Evolutionary conservation across 1,140 invertebrate species (phyloP), one percentile per base, ranked within the genome.

Genomic region (Drosophila repleta): DNA sequence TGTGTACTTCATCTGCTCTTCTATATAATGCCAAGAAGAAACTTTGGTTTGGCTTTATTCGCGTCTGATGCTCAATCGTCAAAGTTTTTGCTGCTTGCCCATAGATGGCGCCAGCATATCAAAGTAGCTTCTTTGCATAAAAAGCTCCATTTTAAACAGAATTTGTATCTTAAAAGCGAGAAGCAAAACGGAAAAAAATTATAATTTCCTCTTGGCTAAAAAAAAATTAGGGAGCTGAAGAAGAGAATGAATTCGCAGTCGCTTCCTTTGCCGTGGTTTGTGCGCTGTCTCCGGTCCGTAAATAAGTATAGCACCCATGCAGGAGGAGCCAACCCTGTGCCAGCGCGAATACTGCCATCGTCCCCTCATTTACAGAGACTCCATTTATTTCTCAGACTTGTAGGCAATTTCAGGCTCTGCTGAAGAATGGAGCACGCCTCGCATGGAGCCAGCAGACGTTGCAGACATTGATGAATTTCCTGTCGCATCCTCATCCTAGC

Each of bases 401-500:
- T 76, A 79, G 83, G 72, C 79, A 88, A 87, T 88, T 88, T 83
- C 62, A 76, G 48, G 72, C 68, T 73, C 76, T 57, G 57, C 52
- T 58, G 76, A 69, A 82, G 87, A 81, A 87, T 87, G 78, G 68
- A 61, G 65, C 49, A 56, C 39, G 60, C 61, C 74, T 82, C 61
- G 79, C 72, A 78, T 82, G 79, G 72, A 65, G 58, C 62, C 79
- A 81, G 67, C 79, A 82, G 79, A 64, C 79, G 74, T 63, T 79
- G 72, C 62, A 88, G 83, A 87, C 83, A 87, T 87, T 87, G 79
- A 87, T 87, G 83, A 87, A 87, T 88, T 87, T 87, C 83, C 83
- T 88, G 76, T 79, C 83, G 83, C 83, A 82, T 73, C 63, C 85
- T 88, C 58, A 46, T 48, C 18, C 18, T 43, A n/a, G 39, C 67